Evolutionary conservation across 2,797 vertebrate species (phyloP), one percentile per base, ranked within the genome.

Genomic region (Cossypha niveicapilla): DNA sequence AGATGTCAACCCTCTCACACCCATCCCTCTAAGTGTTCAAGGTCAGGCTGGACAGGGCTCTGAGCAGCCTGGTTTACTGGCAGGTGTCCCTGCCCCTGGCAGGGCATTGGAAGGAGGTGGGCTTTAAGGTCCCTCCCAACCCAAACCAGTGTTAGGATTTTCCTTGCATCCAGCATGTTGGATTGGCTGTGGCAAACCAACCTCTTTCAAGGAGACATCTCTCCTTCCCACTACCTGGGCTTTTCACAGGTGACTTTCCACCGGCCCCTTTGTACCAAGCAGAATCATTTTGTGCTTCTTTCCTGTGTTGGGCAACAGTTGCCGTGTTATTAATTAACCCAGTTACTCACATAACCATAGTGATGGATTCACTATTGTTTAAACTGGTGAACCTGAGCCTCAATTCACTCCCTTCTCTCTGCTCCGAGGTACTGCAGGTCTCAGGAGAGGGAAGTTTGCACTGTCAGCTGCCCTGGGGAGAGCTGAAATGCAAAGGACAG

Each of bases 321-420:
- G 7, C 32, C 0, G 0, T 61, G 86, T 92, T 94, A 89, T 65
- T 89, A 44, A 95, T 96, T 96, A 95, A 96, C 92, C 53, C 0
- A 2, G 54, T 79, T 34, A 62, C 47, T 85, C 80, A 48, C 3
- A 10, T 77, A 65, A 71, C 57, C 4, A 2, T 15, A 85, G 45
- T 1, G 2, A 54, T 56, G 56, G 27, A 41, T 54, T 87, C 27
- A 27, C 45, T 57, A 13, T 28, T 86, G 66, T 44, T 93, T 19
- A 80, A 89, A 71, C 44, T 0, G 0, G 24, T 67, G 72, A 95
- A 80, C 61, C 70, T 1, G 3, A 67, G 66, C 44, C 58, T 70
- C 1, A 8, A 32, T n/a, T 67, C 58, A 3, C 63, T 84, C 6
- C 3, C 47, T 78, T 45, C n/a, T 68, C 53, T 22, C 32, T 66